Conservation (phyloP, 2,888 invertebrate species). For the Barypeithes pellucidus region DNA sequence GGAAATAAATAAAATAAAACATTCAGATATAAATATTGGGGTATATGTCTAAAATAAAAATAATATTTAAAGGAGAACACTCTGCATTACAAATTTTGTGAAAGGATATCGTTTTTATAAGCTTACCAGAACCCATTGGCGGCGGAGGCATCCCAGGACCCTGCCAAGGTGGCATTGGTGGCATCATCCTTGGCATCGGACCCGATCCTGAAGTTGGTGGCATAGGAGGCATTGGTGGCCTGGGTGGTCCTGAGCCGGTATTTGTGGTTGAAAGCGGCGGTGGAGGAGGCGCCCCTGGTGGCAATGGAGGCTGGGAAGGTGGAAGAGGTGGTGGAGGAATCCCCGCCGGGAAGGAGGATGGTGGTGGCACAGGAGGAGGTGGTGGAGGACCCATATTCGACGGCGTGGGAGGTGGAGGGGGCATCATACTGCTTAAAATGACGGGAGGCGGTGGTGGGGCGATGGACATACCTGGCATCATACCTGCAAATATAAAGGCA, state of each 20-base stretch:
- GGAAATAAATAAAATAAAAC: no score
- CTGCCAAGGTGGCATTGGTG: slow-evolving; percentile 66
- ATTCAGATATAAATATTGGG: no score
- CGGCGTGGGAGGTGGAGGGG: slow-evolving; percentile 84
- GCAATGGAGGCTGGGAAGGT: slow-evolving; percentile 77
- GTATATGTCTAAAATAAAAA: no score
- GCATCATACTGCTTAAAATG: slow-evolving; percentile 78
- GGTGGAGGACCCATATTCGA: slow-evolving; percentile 82
- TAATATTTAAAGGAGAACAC: no score
- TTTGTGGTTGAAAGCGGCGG: slow-evolving; percentile 73
- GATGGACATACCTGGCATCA: slow-evolving; percentile 71
- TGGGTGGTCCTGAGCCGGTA: slow-evolving; percentile 50
- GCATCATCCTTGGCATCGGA: slow-evolving; percentile 63
- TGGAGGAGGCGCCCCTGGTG: slow-evolving; percentile 79
- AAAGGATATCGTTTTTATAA: no score
- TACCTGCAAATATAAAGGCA: slow-evolving; percentile 62
- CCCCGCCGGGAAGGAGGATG: slow-evolving; percentile 75
- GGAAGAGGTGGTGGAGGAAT: slow-evolving; percentile 80
- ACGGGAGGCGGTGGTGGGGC: slow-evolving; percentile 74
- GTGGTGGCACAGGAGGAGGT: slow-evolving; percentile 82
- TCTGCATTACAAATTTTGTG: no score
- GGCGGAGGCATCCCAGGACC: slow-evolving; percentile 58
- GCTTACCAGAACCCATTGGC: slow-evolving; percentile 60
- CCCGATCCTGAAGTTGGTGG: slow-evolving; percentile 57
- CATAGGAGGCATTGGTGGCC: slow-evolving; percentile 69